Evolutionary conservation across 2,797 vertebrate species (phyloP), one percentile per base, ranked within the genome.

Genomic region (Coranthus polyacanthus): DNA sequence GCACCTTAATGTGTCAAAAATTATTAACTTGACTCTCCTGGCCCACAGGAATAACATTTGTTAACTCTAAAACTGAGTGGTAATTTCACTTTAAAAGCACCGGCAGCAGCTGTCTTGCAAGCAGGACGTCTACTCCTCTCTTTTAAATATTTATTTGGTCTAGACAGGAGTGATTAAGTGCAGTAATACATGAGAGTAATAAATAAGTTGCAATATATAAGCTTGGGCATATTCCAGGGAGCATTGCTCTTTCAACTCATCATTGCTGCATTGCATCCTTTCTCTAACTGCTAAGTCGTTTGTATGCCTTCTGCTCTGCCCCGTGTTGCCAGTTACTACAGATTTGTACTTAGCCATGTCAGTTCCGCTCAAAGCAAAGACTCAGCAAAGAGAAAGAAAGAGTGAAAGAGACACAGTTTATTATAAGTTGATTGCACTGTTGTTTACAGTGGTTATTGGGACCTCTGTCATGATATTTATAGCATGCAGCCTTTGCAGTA

Each of bases 131-230:
- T 49, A 18, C 24, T 26, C 24, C 6, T 26, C 61, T 83, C 50
- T 44, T 82, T 83, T 75, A 81, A 81, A 84, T 69, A 86, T 83
- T 81, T 66, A 71, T 77, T 78, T 79, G 36, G 49, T 52, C 45
- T 47, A 46, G 58, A 34, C 75, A 55, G 66, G 52, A 67, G 22
- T 85, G 84, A 91, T 90, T 84, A 86, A 88, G 72, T 69, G 71
- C 68, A 3, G 26, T 45, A 66, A 64, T 79, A 70, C 81, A 76
- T 54, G 57, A 57, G 73, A 71, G 79, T 70, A 60, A 79, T 81
- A 80, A 86, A 87, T 74, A 26, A 78, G 64, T 43, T 64, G 56
- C 81, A 75, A 89, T 84, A 83, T 79, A 89, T 75, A 71, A 75
- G 73, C 66, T 64, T 79, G 78, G 79, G 80, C 46, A 54, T 78